These are phyloP conservation scores for Mesoligia furuncula DNA, from an alignment of 2,888 invertebrate genomes.

Conservation along the genomic window DNA sequence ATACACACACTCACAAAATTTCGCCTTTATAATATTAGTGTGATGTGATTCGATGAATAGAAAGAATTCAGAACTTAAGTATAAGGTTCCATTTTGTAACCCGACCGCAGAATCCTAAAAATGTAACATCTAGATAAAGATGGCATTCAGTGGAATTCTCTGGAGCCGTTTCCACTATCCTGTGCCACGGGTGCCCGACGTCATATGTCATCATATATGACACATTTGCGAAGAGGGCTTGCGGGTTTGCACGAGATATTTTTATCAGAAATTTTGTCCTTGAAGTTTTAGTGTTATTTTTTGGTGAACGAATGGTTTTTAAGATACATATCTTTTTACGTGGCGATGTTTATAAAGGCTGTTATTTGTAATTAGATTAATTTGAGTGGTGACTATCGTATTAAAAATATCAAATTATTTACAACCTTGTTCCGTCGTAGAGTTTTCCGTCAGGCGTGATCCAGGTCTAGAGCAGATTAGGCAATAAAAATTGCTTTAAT, in stretches of 20 bases:
- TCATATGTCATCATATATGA: slow-evolving; percentile 24
- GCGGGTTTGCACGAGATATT: slow-evolving; percentile 20
- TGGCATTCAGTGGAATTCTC: slow-evolving; percentile 41
- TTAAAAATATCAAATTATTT: no score
- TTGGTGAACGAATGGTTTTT: neutral
- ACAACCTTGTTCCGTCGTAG: neutral
- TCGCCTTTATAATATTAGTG: no score
- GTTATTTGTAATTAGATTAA: slow-evolving; percentile 6
- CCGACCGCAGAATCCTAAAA: slow-evolving; percentile 9
- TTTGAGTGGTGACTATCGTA: neutral
- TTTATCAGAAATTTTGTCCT: slow-evolving; percentile 21
- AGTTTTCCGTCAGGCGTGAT: neutral
- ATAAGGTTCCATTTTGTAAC: slow-evolving; percentile 7
- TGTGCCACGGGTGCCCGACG: slow-evolving; percentile 28
- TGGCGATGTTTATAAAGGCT: neutral
- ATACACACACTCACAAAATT: no score
- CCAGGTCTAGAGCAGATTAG: no score
- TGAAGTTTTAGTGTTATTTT: slow-evolving; percentile 2
- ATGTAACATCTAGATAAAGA: slow-evolving; percentile 33
- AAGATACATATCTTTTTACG: neutral
- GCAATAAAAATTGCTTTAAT: neutral
- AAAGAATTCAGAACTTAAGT: neutral
- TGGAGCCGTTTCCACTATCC: slow-evolving; percentile 51
- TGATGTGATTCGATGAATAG: neutral
- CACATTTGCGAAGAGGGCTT: slow-evolving; percentile 43